phyloP scores from a whole-genome alignment of 2,888 invertebrate species.

The Lycophotia porphyrea region DNA sequence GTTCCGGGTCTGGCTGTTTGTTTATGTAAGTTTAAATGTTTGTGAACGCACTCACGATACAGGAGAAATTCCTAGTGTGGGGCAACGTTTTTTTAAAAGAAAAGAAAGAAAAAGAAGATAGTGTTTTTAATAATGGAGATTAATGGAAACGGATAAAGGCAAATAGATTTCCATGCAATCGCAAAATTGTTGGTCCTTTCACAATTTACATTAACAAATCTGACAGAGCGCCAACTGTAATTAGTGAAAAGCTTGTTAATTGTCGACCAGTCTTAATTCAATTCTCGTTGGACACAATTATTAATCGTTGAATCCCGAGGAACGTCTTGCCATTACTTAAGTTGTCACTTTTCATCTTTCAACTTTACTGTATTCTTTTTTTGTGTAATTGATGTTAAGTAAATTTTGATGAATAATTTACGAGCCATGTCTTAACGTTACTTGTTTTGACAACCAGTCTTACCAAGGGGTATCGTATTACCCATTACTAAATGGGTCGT shows the following conservation, averaged over 20 bases:
- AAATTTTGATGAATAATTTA: conserved; percentile 14
- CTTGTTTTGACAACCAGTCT: too few species aligned
- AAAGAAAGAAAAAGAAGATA: too few species aligned
- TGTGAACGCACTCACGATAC: too few species aligned
- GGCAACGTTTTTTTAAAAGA: too few species aligned
- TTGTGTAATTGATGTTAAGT: background rate
- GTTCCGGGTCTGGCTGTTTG: too few species aligned
- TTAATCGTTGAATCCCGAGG: conserved; percentile 28
- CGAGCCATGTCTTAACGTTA: background rate
- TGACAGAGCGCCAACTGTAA: conserved; percentile 14
- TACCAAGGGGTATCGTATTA: too few species aligned
- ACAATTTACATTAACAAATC: conserved; percentile 35
- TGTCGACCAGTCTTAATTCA: conserved; percentile 23
- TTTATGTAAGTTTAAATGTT: too few species aligned
- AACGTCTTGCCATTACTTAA: conserved; percentile 8
- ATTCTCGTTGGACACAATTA: conserved; percentile 41
- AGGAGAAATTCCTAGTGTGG: too few species aligned
- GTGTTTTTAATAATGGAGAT: background rate
- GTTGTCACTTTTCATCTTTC: conserved; percentile 21
- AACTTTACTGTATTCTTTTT: conserved; percentile 18
- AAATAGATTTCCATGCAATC: conserved; percentile 6
- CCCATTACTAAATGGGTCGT: too few species aligned
- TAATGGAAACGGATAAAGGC: conserved; percentile 13
- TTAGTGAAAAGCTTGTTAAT: conserved; percentile 43
- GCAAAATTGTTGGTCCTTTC: conserved; percentile 5